A percentile compares a stretch with the other conserved stretches of the same genome.
These are phyloP conservation scores for Plutella xylostella DNA, from an alignment of 2,888 invertebrate species.

Conservation along the genomic window DNA sequence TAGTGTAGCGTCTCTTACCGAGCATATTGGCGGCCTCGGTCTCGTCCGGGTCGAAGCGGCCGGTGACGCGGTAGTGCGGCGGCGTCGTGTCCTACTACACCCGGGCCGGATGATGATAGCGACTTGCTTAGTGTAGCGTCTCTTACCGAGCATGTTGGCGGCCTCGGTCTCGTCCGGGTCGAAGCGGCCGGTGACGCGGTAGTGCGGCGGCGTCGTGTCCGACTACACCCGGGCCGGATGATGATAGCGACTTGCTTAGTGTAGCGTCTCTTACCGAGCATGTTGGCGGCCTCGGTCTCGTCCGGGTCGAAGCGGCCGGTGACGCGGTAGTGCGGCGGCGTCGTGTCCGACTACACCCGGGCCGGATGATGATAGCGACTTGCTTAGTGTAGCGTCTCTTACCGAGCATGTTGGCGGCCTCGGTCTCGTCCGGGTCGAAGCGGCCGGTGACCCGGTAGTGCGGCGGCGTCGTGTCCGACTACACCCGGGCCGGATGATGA, in stretches of 20 bases:
- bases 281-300: conserved; percentile 96
- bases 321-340: conserved; percentile 84
- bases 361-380: conserved; percentile 62
- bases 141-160: conserved; percentile 95
- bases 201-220: conserved; percentile 86
- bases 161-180: conserved; percentile 97
- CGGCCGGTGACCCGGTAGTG: conserved; percentile 83
- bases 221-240: conserved; percentile 74
- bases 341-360: conserved; percentile 82
- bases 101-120: conserved; percentile 59
- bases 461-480: conserved; percentile 88
- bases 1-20: conserved; percentile 63
- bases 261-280: no score
- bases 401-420: conserved; percentile 97
- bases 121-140: no score
- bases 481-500: conserved; percentile 66
- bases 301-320: conserved; percentile 91
- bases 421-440: conserved; percentile 95
- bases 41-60: conserved; percentile 92
- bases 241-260: conserved; percentile 70
- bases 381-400: no score
- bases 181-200: conserved; percentile 83
- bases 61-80: conserved; percentile 83
- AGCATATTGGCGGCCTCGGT: conserved; percentile 86
- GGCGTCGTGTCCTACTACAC: conserved; percentile 86